A percentile compares a stretch with the other conserved stretches of the same genome.
Conservation (phyloP, 2,888 invertebrate species). For the Polylopha cassiicola region DNA sequence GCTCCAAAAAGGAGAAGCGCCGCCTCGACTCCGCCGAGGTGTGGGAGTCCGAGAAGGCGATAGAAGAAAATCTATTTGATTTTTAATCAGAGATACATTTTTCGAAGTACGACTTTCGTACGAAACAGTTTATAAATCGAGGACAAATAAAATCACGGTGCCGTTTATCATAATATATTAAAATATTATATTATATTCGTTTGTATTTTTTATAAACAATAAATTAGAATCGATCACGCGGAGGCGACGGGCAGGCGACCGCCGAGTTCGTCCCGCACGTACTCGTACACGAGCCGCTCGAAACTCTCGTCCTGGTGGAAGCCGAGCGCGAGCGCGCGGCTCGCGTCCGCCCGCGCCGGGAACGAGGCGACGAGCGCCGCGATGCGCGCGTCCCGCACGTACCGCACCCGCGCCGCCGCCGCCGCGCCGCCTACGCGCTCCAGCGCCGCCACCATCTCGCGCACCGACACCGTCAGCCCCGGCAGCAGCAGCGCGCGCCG, state of each 20-base stretch:
- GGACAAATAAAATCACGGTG: too few relatives aligned
- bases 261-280: slow-evolving; percentile 15
- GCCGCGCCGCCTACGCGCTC: slow-evolving; percentile 44
- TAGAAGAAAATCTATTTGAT: slow-evolving; percentile 14
- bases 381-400: slow-evolving; percentile 39
- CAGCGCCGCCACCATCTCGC: slow-evolving; percentile 49
- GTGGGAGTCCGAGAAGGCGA: slow-evolving; percentile 15
- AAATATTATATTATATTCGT: too few relatives aligned
- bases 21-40: slow-evolving; percentile 7
- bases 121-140: too few relatives aligned
- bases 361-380: slow-evolving; percentile 48
- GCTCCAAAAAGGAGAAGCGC: neutral
- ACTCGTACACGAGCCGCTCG: slow-evolving; percentile 40
- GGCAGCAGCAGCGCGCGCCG: slow-evolving; percentile 55
- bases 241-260: slow-evolving; percentile 2
- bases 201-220: too few relatives aligned
- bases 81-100: neutral
- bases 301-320: slow-evolving; percentile 49
- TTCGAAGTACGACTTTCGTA: too few relatives aligned
- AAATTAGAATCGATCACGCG: too few relatives aligned
- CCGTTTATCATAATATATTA: too few relatives aligned
- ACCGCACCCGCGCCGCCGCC: slow-evolving; percentile 42
- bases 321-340: slow-evolving; percentile 48
- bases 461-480: slow-evolving; percentile 48
- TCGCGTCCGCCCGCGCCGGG: slow-evolving; percentile 50